Evolutionary conservation across 2,888 invertebrate genomes (phyloP), one percentile per base, ranked within the genome.

Genomic region (Cephalotes varians): DNA sequence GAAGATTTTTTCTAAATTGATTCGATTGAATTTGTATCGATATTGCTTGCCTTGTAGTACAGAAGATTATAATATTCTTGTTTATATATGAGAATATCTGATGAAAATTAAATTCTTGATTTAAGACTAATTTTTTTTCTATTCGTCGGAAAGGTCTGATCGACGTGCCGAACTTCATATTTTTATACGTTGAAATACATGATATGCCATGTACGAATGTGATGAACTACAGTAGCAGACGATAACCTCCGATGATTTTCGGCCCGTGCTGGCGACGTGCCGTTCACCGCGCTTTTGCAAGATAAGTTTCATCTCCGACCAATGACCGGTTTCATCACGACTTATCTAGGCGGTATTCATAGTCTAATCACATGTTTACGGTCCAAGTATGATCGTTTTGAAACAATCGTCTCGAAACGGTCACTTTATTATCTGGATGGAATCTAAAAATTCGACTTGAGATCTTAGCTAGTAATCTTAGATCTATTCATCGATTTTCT

Each of bases 101-200:
- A n/a, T n/a, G n/a, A n/a, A n/a, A n/a, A n/a, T n/a, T n/a, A n/a
- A n/a, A n/a, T n/a, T n/a, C n/a, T n/a, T n/a, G n/a, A n/a, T n/a
- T n/a, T n/a, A n/a, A n/a, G n/a, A n/a, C n/a, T n/a, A n/a, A n/a
- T n/a, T n/a, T n/a, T n/a, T n/a, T n/a, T n/a, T n/a, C n/a, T n/a
- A n/a, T n/a, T 62, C 25, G 2, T 67, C 40, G 34, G 37, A 40
- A 67, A 28, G 25, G 37, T 47, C 44, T 15, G 15, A 49, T 49
- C 25, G 31, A n/a, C 21, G 62, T 15, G 21, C 3, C 51, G 12
- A 44, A 9, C 15, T 67, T 37, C 40, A n/a, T 76, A 65, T 76
- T 76, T 76, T 76, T 54, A 65, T 76, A 76, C 7, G 9, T n/a
- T 28, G n/a, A 72, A 72, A 40, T 67, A 47, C 10, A 54, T 2